Conservation (phyloP, 2,888 invertebrate genomes). For the Panopea generosa region DNA sequence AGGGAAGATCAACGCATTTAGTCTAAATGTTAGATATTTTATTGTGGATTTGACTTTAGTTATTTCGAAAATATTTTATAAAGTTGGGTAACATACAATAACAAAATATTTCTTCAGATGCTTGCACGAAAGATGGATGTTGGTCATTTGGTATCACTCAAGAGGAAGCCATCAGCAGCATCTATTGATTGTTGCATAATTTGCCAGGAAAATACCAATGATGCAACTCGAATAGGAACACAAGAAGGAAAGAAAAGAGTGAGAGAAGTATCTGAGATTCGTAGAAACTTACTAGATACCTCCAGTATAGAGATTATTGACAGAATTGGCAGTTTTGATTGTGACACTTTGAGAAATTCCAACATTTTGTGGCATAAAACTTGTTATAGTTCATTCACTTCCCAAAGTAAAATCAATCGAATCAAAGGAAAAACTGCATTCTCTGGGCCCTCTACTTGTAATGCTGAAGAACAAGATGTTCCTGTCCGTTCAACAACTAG, state of each 20-base stretch:
- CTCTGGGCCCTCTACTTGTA: not conserved
- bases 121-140: slow-evolving; percentile 25
- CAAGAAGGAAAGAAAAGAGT: slow-evolving; percentile 12
- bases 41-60: too few species aligned
- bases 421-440: not conserved
- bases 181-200: slow-evolving; percentile 11
- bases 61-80: too few species aligned
- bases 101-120: too few species aligned
- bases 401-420: too few species aligned
- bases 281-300: slow-evolving; percentile 10
- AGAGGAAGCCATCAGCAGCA: not conserved
- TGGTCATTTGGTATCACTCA: slow-evolving; percentile 9
- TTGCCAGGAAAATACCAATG: slow-evolving; percentile 16
- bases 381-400: slow-evolving; percentile 25
- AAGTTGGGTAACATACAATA: too few species aligned
- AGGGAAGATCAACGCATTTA: too few species aligned
- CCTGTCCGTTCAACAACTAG: not conserved
- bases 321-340: not conserved
- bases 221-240: not conserved
- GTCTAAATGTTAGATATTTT: too few species aligned
- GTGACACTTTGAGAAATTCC: not conserved
- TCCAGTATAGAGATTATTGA: slow-evolving; percentile 6
- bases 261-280: not conserved
- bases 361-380: slow-evolving; percentile 19
- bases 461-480: not conserved